Base-by-base conservation (phyloP, 2,888 invertebrate genomes). In the Eilema sororculum region DNA sequence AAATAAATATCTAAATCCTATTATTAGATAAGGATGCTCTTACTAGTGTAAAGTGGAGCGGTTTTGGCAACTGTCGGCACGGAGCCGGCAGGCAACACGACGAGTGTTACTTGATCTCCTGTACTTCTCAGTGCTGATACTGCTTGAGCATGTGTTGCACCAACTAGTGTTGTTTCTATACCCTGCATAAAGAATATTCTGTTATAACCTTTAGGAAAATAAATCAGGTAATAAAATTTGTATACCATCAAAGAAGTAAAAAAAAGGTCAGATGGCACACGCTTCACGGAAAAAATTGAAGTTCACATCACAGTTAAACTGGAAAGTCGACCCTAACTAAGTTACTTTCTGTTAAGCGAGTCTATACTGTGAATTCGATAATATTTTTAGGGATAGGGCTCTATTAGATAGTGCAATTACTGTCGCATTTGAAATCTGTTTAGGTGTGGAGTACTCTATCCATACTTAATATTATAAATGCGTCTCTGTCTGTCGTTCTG, bases 91-190 rank as follows among this genome's bases (percentile, higher is more conserved):
- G 95, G 92, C 6, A 95, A 73, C 16, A 95, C 95, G 0, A 95
- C 89, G 30, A 95, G 84, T 2, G 95, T 95, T 12, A 95, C 94
- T 71, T 94, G 92, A 64, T 95, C 95, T 16, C 95, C 95, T 1
- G 95, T 95, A 69, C 91, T 95, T 66, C 95, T 86, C 69, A 95
- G 83, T 20, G 95, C 93, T 24, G 93, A 82, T 3, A 95, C 95
- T 0, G 95, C 95, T 83, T 94, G 90, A 2, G 95, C 95, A 71
- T 95, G 95, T 4, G 95, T 95, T 24, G 94, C 95, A 37, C 95
- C 95, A 52, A 95, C 90, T 76, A 95, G 79, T 65, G 94, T 94
- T 33, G 93, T 95, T 87, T 95, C 95, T 82, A 94, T 93, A 70
- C 93, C 93, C 95, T 95, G 81, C 46, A 72, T 65, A 73, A 70